Base-by-base conservation (phyloP, 2,797 vertebrate species). In the Tauraco hartlaubi region DNA sequence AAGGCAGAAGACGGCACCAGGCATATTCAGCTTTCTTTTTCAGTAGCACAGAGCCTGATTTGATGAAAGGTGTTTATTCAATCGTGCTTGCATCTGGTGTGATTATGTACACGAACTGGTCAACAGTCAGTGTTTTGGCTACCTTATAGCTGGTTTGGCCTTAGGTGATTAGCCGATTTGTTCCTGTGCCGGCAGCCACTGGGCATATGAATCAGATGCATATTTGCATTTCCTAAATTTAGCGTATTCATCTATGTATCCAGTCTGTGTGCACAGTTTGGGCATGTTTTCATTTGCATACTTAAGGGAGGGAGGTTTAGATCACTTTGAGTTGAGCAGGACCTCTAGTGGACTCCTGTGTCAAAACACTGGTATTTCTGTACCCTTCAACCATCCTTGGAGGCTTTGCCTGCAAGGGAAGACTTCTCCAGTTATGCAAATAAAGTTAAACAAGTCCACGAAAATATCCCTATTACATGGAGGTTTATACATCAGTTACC, bases 221-320 rank as follows among this genome's bases (percentile, higher is more conserved):
- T 54, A 66, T 97, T 95, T 94, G 79, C 87, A 88, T 84, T 84
- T 76, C 92, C 93, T 93, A 93, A 93, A 94, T 95, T 93, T 94
- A 92, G 92, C n/a, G 1, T 4, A 23, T 48, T 76, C 88, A 41
- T 78, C 62, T n/a, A 28, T 75, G 88, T 12, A 68, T 2, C 76
- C 88, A 56, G 91, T 56, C 88, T 39, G 73, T 46, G 61, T 69
- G 92, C 82, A 75, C 62, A 74, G 31, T 74, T 78, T 82, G 87
- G 49, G 41, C 83, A 67, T 73, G 61, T 63, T 67, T 81, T 12
- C 82, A 69, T 95, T 90, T 94, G 92, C 82, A 13, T 61, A 19
- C 51, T 56, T 4, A 63, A 35, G 66, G 18, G 66, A 29, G 61
- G 43, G 73, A 88, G 52, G 16, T 71, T 77, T 54, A 7, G 69